Evolutionary conservation across 2,888 invertebrate species (phyloP).

Genomic region (Acleris laterana): DNA sequence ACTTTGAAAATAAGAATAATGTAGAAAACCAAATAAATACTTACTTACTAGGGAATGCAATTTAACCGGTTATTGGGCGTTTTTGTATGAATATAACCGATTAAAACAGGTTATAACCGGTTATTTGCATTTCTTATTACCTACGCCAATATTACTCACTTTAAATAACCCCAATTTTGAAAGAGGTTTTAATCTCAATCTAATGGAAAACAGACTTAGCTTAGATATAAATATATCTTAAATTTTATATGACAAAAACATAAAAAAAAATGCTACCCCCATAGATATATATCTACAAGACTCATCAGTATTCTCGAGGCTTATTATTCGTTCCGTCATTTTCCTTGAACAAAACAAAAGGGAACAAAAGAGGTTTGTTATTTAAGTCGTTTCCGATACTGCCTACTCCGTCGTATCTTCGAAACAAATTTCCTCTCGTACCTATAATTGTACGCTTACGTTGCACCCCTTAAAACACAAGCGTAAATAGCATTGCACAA

Average conservation of each 20-base stretch:
- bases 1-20: no score
- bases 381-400: constrained; percentile 83
- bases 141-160: no score
- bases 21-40: no score
- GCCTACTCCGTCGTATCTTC: constrained; percentile 73
- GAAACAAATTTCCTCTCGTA: constrained; percentile 75
- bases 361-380: constrained; percentile 73
- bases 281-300: constrained; percentile 29
- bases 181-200: no score
- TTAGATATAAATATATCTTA: no score
- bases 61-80: no score
- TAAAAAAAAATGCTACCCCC: constrained; percentile 5
- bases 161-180: no score
- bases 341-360: constrained; percentile 60
- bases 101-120: no score
- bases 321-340: constrained; percentile 69
- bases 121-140: no score
- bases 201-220: no score
- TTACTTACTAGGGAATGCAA: no score
- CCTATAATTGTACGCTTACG: constrained; percentile 38
- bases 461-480: constrained; percentile 5
- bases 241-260: neutral
- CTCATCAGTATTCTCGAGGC: constrained; percentile 73
- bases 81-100: no score
- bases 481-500: neutral